Evolutionary conservation across 2,888 invertebrate genomes (phyloP), one percentile per base, ranked within the genome.

Genomic region (Periphyllus acericola): DNA sequence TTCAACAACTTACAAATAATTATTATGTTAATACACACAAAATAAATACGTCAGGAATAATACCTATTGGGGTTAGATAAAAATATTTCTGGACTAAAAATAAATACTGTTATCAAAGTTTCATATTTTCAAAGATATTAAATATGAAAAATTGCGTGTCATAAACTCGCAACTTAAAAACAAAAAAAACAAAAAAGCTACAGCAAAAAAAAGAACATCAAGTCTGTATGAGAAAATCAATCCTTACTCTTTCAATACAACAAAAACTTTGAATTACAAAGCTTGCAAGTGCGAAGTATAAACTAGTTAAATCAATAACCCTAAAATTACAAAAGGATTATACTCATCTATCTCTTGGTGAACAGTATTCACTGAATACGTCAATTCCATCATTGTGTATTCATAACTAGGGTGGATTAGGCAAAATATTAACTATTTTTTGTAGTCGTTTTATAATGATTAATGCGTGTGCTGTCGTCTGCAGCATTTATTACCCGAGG

Each of bases 381-480:
- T 74, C 34, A 25, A 74, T 74, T 25, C 1, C 9, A 34, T 72
- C 19, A 34, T n/a, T 29, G 76, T 3, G 40, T n/a, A n/a, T 29
- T n/a, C 46, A 25, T 74, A 25, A 5, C 21, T 74, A 36, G 34
- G 9, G 25, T 34, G 9, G 9, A 34, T 34, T 21, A 25, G 40
- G 21, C 25, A 14, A 79, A 55, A 52, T 60, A 55, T 21, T 34
- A 79, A 55, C 52, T 6, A 78, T 19, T 78, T 78, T 78, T 78
- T 32, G 78, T 25, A 60, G 32, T n/a, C 68, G 68, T 29, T 29
- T 71, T 29, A 17, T n/a, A 68, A 19, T 46, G 55, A 60, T 79
- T 79, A 79, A 79, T 55, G 60, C 78, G 34, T 25, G 46, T 6
- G 25, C 76, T 46, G 46, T n/a, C 75, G 40, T 40, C 75, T 14